Conservation (phyloP, 2,797 vertebrate genomes). For the Diceros bicornis region DNA sequence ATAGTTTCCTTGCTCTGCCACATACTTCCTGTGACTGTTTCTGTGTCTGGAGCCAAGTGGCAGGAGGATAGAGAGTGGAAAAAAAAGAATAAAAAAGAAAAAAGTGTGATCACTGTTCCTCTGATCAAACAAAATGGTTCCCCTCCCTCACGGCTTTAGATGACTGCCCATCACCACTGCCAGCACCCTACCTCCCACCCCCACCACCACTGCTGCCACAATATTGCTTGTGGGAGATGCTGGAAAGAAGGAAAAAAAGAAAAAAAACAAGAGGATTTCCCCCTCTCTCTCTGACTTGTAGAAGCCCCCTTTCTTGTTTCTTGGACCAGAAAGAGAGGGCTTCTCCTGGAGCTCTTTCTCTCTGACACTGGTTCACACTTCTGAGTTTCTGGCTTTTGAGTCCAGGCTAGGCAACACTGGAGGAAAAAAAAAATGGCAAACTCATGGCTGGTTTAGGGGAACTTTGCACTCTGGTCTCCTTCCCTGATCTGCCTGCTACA, state of each 20-base stretch:
- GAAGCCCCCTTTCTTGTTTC: not conserved
- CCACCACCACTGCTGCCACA: not conserved
- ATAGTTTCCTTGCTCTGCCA: not conserved
- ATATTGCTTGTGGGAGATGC: not conserved
- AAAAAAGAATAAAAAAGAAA: not conserved
- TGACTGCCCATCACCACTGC: not conserved
- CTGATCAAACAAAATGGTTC: not conserved
- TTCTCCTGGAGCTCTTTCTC: not conserved
- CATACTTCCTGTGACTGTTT: not conserved
- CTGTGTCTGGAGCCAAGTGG: not conserved
- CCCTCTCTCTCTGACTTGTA: not conserved
- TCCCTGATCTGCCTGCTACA: not conserved
- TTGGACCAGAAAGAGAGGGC: not conserved
- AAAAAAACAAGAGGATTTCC: not conserved
- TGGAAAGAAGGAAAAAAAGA: not conserved
- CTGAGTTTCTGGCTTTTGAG: not conserved
- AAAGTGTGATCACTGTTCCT: not conserved
- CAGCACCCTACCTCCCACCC: not conserved
- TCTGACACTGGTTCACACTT: not conserved
- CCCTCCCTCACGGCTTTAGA: not conserved
- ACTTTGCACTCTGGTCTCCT: constrained; percentile 11
- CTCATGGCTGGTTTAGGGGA: not conserved
- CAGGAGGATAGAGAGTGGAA: not conserved
- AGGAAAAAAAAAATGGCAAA: not conserved
- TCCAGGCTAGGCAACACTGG: not conserved